A percentile compares a stretch with the other conserved stretches of the same genome.
These are phyloP conservation scores for Cheilosia urbana DNA, from an alignment of 2,888 invertebrate species.

Conservation along the genomic window DNA sequence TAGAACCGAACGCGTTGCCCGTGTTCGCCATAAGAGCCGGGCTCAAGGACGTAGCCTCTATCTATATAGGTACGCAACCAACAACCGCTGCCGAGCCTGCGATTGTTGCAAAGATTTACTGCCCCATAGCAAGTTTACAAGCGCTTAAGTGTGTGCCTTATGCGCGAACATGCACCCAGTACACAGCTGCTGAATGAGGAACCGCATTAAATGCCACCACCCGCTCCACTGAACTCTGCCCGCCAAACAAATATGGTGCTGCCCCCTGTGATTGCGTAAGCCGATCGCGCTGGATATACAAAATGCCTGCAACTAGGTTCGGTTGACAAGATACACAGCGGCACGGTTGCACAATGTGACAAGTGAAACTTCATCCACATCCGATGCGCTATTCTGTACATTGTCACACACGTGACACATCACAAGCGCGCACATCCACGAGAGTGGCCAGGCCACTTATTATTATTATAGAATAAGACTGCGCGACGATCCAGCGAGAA, in stretches of 20 bases:
- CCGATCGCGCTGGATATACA: conserved; percentile 22
- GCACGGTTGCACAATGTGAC: conserved; percentile 71
- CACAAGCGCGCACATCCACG: conserved; percentile 63
- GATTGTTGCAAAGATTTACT: conserved; percentile 69
- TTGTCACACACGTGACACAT: conserved; percentile 68
- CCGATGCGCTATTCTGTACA: conserved; percentile 28
- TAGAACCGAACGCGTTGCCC: conserved; percentile 34
- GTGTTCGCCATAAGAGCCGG: conserved; percentile 21
- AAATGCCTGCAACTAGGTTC: conserved; percentile 62
- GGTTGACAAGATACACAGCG: conserved; percentile 60
- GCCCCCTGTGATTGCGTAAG: conserved; percentile 64
- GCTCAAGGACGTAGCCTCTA: conserved; percentile 74
- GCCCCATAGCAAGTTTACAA: conserved; percentile 40
- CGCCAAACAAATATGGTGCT: conserved; percentile 61
- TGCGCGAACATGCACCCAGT: conserved; percentile 61
- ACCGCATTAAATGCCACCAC: conserved; percentile 72
- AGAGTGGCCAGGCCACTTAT: conserved; percentile 19
- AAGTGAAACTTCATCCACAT: conserved; percentile 70
- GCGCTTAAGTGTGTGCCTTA: conserved; percentile 70
- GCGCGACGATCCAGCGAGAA: not conserved
- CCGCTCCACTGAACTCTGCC: conserved; percentile 74
- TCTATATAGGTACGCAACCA: conserved; percentile 48
- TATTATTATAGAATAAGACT: conserved; percentile 26
- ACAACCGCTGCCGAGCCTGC: conserved; percentile 51
- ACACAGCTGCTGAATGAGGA: conserved; percentile 61